phyloP scores from a whole-genome alignment of 2,888 invertebrate genomes.

The Epirrhoe tristata region DNA sequence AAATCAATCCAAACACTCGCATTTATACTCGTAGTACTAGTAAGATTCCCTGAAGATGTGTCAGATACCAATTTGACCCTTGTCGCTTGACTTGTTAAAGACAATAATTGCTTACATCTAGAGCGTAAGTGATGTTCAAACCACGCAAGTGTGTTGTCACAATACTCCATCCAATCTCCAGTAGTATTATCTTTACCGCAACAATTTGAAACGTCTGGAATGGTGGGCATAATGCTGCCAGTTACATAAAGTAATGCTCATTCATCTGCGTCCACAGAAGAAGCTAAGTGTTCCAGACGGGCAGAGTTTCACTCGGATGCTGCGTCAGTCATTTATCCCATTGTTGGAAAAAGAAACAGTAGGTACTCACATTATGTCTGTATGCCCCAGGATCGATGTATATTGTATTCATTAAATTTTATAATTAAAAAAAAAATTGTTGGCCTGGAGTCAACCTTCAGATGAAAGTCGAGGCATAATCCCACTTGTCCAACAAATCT shows the following conservation, averaged over 20 bases:
- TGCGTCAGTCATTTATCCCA: too few relatives aligned
- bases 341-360: too few relatives aligned
- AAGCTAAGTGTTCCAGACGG: not conserved
- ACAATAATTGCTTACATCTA: not conserved
- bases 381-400: too few relatives aligned
- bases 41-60: too few relatives aligned
- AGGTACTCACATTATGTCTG: too few relatives aligned
- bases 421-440: too few relatives aligned
- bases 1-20: too few relatives aligned
- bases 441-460: too few relatives aligned
- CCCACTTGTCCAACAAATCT: too few relatives aligned
- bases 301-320: not conserved
- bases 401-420: too few relatives aligned
- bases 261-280: constrained; percentile 21
- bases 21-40: too few relatives aligned
- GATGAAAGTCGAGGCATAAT: too few relatives aligned
- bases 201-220: constrained; percentile 41
- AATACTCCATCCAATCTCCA: constrained; percentile 33
- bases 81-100: not conserved
- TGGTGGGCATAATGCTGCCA: constrained; percentile 37
- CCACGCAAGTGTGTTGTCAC: constrained; percentile 15
- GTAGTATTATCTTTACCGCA: constrained; percentile 39
- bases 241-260: constrained; percentile 41
- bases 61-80: not conserved
- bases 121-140: not conserved